These are phyloP conservation scores for Calonectris borealis DNA, from an alignment of 2,113 vertebrate species.

Conservation along the genomic window DNA sequence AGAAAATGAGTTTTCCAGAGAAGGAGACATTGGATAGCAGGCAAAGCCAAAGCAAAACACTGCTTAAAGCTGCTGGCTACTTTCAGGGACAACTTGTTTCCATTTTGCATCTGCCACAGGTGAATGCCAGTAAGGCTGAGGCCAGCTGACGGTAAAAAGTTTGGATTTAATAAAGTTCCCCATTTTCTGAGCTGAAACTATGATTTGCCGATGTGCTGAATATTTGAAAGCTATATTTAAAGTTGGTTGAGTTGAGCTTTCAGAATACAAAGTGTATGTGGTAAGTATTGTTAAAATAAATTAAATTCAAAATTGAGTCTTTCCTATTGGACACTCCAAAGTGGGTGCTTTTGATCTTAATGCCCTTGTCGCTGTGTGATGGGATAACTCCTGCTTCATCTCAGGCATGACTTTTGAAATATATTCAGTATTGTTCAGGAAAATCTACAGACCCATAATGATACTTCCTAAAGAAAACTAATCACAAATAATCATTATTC, in stretches of 20 bases:
- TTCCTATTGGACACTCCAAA: background rate
- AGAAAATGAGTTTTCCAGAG: background rate
- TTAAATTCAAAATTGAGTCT: background rate
- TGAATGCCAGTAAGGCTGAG: background rate
- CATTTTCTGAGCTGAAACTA: background rate
- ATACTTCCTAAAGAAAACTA: background rate
- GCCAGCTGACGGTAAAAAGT: no score
- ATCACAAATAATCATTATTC: background rate
- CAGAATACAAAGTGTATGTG: background rate
- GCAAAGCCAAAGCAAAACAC: background rate
- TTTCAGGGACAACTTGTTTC: background rate
- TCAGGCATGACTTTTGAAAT: background rate
- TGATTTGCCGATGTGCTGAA: background rate
- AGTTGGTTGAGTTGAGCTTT: background rate
- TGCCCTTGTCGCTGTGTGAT: background rate
- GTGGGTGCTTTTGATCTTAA: background rate
- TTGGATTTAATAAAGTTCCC: background rate
- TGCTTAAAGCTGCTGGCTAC: background rate
- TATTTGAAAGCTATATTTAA: background rate
- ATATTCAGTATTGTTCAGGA: background rate
- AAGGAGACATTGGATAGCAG: background rate
- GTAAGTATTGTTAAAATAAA: background rate
- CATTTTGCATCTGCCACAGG: background rate
- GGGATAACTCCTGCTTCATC: background rate
- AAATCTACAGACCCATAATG: background rate